Evolutionary conservation across 2,113 vertebrate genomes (phyloP).

Genomic region (Chloroceryle aenea): DNA sequence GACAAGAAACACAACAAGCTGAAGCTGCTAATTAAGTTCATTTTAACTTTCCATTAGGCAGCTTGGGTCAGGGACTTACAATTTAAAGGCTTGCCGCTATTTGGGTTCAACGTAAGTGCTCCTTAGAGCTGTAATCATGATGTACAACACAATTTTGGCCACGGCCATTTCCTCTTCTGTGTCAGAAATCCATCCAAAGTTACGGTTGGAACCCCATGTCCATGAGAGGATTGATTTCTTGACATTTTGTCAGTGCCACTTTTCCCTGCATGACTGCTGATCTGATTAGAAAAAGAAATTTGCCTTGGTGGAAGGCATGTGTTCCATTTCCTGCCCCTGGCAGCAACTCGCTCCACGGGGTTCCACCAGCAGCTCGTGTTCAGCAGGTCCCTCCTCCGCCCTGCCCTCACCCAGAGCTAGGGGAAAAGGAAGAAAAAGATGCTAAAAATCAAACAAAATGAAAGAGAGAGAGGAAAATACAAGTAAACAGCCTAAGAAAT

Average conservation of each 20-base stretch:
- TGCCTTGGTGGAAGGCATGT: constrained; percentile 65
- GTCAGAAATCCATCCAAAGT: constrained; percentile 21
- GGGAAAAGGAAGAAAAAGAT: constrained; percentile 3
- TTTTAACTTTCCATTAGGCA: constrained; percentile 33
- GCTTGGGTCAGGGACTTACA: not conserved
- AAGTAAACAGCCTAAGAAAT: constrained; percentile 32
- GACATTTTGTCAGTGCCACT: constrained; percentile 68
- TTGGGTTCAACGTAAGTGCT: constrained; percentile 41
- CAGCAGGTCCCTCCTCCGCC: not conserved
- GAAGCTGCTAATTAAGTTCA: constrained; percentile 18
- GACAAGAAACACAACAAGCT: not conserved
- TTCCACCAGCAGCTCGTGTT: constrained; percentile 6
- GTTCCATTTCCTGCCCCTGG: constrained; percentile 75
- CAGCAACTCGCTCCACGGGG: constrained; percentile 38
- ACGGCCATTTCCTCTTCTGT: constrained; percentile 15
- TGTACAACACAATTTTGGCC: constrained; percentile 26
- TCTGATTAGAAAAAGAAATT: constrained; percentile 62
- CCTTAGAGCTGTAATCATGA: constrained; percentile 44
- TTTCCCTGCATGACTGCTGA: constrained; percentile 64
- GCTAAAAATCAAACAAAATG: not conserved
- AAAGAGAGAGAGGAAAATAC: not conserved
- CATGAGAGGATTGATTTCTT: constrained; percentile 53
- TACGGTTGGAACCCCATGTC: constrained; percentile 13
- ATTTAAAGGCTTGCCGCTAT: not conserved
- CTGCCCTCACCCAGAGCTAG: not conserved